Evolutionary conservation across 2,888 invertebrate species (phyloP).

Genomic region (Thelaira solivaga): DNA sequence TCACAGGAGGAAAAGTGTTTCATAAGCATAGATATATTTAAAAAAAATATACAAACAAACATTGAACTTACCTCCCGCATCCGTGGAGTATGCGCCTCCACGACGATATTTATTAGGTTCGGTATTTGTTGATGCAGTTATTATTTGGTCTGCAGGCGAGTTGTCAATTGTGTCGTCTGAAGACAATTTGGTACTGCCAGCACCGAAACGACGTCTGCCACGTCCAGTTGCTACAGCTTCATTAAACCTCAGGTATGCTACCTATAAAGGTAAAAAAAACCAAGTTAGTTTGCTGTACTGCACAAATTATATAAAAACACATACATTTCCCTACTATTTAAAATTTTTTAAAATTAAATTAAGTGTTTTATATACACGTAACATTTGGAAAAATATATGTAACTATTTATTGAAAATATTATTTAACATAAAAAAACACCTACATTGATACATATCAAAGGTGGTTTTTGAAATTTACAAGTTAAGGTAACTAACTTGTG

Average conservation of each 20-base stretch:
- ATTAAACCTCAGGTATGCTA: conserved; percentile 42
- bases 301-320: background rate
- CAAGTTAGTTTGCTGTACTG: background rate
- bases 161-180: conserved; percentile 68
- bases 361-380: no score
- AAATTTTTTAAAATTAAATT: no score
- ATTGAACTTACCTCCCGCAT: conserved; percentile 54
- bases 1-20: background rate
- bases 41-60: background rate
- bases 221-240: conserved; percentile 61
- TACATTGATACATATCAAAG: no score
- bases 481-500: no score
- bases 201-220: conserved; percentile 68
- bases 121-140: conserved; percentile 69
- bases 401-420: no score
- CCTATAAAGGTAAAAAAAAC: conserved; percentile 3
- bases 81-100: conserved; percentile 63
- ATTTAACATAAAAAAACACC: no score
- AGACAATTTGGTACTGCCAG: conserved; percentile 63
- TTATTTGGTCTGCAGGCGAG: conserved; percentile 70
- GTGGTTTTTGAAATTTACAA: no score
- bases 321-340: no score
- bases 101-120: conserved; percentile 68
- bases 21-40: background rate
- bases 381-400: no score